Base-by-base conservation (phyloP, 2,797 vertebrate genomes). In the Carduelis carduelis region DNA sequence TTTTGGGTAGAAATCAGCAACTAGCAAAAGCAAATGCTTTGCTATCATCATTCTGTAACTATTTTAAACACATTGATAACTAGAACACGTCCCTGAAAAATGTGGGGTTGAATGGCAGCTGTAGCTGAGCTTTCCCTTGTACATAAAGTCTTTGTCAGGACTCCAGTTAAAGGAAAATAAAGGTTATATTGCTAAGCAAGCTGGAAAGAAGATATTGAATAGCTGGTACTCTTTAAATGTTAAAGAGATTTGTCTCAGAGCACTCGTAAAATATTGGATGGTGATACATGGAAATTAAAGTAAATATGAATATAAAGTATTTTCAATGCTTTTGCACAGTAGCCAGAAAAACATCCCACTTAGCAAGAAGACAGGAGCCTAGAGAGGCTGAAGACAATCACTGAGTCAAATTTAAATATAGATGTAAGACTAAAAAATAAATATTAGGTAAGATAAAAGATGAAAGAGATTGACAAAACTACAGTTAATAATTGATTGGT, bases 131-230 rank as follows among this genome's bases (percentile, higher is more conserved):
- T 12, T 83, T 71, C 44, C 32, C 41, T 86, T 94, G 32, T 90
- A 61, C 63, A 79, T 91, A 93, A 96, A 60, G 41, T 88, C 78
- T 93, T 92, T 85, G 56, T 92, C 85, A 93, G 65, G 53, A 89
- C 52, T 76, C 61, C 79, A 83, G 87, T 75, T 91, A 96, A 90
- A 96, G 53, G 74, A 80, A 89, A 57, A 41, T 63, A 69, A 94
- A 83, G 68, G 50, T 88, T 60, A 82, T 93, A 90, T 66, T 94
- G 50, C 68, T 90, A 91, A 93, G 17, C 77, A 93, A 81, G 79
- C 69, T 93, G 23, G 14, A 56, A 49, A 63, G 26, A 83, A 70
- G 70, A 50, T 22, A 74, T 20, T 57, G 53, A 90, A 92, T 93
- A 47, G 34, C 83, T 88, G 12, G 28, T 32, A 79, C 95, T 92